Base-by-base conservation (phyloP, 2,113 vertebrate genomes). In the Galeopterus variegatus region DNA sequence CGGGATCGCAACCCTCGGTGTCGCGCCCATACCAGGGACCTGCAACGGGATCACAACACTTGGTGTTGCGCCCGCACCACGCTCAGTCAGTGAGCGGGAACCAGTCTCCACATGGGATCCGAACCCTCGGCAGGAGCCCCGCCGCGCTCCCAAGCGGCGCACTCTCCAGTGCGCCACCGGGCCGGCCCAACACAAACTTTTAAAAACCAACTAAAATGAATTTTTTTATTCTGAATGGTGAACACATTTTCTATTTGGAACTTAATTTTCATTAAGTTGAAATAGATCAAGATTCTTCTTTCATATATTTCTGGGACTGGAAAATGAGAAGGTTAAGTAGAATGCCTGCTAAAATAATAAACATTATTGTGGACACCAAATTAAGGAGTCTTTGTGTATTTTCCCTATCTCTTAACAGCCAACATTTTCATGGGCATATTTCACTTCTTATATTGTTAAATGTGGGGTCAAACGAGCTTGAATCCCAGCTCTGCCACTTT, bases 101-200 rank as follows among this genome's bases (percentile, higher is more conserved):
- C n/a, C n/a, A n/a, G n/a, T n/a, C n/a, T n/a, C n/a, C n/a, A n/a
- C n/a, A n/a, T n/a, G n/a, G n/a, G n/a, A n/a, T n/a, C n/a, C n/a
- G n/a, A n/a, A n/a, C n/a, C n/a, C n/a, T n/a, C n/a, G n/a, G n/a
- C n/a, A n/a, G n/a, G n/a, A n/a, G n/a, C n/a, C n/a, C n/a, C n/a
- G n/a, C n/a, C n/a, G n/a, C n/a, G n/a, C n/a, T n/a, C n/a, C n/a
- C n/a, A n/a, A n/a, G n/a, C n/a, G n/a, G n/a, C n/a, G n/a, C n/a
- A n/a, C n/a, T n/a, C n/a, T n/a, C n/a, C n/a, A n/a, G n/a, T n/a
- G n/a, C n/a, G n/a, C n/a, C n/a, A n/a, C n/a, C n/a, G n/a, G n/a
- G n/a, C n/a, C n/a, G n/a, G n/a, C n/a, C n/a, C n/a, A n/a, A n/a
- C 23, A 93, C 24, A 96, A 70, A 60, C 31, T 76, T 93, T 88